Conservation (phyloP, 2,113 vertebrate species). For the Thermophis baileyi region DNA sequence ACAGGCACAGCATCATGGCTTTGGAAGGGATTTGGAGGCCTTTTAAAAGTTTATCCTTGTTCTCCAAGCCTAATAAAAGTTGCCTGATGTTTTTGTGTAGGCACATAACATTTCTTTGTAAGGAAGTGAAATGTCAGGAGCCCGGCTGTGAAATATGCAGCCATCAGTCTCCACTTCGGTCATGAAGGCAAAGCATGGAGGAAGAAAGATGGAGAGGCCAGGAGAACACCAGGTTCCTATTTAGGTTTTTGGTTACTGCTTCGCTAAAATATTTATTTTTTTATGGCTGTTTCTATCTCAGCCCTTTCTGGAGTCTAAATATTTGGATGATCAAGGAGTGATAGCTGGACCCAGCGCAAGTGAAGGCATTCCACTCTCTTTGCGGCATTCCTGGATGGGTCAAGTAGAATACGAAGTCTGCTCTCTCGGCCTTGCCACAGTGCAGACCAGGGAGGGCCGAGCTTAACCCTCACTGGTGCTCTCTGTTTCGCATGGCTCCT, state of each 20-base stretch:
- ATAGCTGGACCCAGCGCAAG: not conserved
- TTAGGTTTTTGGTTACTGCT: constrained; percentile 41
- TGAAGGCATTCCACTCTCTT: not conserved
- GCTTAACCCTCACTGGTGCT: not conserved
- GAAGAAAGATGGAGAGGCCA: not conserved
- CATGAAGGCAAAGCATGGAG: not conserved
- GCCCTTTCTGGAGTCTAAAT: constrained; percentile 49
- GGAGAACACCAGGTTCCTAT: not conserved
- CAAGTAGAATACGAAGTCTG: not conserved
- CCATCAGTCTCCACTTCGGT: not conserved
- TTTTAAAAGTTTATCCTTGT: not conserved
- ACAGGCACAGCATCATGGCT: not conserved
- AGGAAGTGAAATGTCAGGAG: constrained; percentile 51
- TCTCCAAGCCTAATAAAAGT: not conserved
- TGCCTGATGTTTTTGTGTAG: constrained; percentile 2
- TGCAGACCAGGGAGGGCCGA: not conserved
- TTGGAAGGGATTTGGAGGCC: not conserved
- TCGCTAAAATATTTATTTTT: constrained; percentile 65
- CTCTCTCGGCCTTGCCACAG: not conserved
- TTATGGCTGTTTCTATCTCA: constrained; percentile 53
- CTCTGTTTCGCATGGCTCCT: not conserved
- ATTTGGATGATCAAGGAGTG: constrained; percentile 40
- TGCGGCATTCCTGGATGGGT: not conserved
- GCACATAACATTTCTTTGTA: constrained; percentile 42
- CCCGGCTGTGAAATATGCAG: constrained; percentile 47